These are phyloP conservation scores for Torymus texanus DNA, from an alignment of 2,888 invertebrate genomes.

Conservation along the genomic window DNA sequence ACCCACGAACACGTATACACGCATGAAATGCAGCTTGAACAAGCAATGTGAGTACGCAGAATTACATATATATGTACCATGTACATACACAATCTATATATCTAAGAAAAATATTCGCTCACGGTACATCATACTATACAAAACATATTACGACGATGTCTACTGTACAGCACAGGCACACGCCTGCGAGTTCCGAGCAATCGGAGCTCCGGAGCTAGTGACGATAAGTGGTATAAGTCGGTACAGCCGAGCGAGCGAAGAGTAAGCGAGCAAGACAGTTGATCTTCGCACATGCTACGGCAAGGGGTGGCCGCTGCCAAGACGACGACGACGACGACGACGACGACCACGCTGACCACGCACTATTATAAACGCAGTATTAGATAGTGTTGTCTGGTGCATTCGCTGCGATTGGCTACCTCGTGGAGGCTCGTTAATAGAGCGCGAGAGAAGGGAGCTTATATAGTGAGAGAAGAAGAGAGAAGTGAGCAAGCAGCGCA, in stretches of 20 bases:
- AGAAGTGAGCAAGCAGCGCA: neutral
- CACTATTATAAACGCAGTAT: neutral
- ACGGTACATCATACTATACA: too few relatives aligned
- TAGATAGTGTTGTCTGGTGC: neutral
- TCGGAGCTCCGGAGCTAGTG: too few relatives aligned
- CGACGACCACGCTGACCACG: too few relatives aligned
- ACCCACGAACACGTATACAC: neutral
- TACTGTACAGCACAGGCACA: too few relatives aligned
- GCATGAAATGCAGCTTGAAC: neutral
- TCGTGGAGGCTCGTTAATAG: conserved; percentile 42
- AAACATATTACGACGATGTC: too few relatives aligned
- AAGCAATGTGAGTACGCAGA: neutral
- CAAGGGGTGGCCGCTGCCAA: neutral
- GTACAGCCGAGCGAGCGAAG: neutral
- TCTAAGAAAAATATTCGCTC: too few relatives aligned
- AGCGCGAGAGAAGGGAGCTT: neutral
- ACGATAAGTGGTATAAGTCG: too few relatives aligned
- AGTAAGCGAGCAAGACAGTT: neutral
- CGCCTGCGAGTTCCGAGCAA: too few relatives aligned
- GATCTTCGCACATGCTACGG: too few relatives aligned
- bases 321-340: neutral
- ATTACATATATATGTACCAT: too few relatives aligned
- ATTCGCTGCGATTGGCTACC: conserved; percentile 20
- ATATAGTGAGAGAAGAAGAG: neutral
- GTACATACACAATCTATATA: neutral